Evolutionary conservation across 2,113 vertebrate genomes (phyloP).

Genomic region (Petroica traversi): DNA sequence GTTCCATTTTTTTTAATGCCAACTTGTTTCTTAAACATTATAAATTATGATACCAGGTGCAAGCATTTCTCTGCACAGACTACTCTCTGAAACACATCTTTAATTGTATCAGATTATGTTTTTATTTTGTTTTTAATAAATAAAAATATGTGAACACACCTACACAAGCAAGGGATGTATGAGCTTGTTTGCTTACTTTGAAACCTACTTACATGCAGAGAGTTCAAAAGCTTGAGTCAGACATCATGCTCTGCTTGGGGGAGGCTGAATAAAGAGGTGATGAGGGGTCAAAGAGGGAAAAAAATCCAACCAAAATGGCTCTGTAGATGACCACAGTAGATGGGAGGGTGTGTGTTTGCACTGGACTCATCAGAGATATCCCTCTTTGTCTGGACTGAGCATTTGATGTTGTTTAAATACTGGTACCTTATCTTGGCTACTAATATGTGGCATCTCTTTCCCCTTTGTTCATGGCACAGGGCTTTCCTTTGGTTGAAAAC

Average conservation of each 20-base stretch:
- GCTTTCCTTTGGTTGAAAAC: constrained; percentile 13
- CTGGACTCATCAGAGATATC: constrained; percentile 16
- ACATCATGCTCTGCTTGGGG: neutral
- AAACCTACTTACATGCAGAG: neutral
- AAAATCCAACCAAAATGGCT: neutral
- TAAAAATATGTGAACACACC: constrained; percentile 48
- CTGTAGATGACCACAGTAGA: neutral
- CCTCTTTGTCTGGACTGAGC: constrained; percentile 3
- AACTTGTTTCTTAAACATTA: constrained; percentile 32
- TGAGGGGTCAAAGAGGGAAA: constrained; percentile 20
- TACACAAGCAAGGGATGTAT: constrained; percentile 18
- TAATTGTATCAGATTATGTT: constrained; percentile 48
- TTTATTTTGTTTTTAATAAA: constrained; percentile 57
- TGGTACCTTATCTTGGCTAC: constrained; percentile 24
- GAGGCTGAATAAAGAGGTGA: constrained; percentile 25
- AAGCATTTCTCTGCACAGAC: constrained; percentile 14
- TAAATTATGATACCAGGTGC: constrained; percentile 17
- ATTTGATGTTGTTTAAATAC: constrained; percentile 16
- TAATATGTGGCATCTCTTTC: constrained; percentile 9
- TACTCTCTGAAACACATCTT: constrained; percentile 2
- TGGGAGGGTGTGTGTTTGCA: neutral
- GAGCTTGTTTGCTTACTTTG: constrained; percentile 55
- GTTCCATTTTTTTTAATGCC: constrained; percentile 17
- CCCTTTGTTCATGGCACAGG: constrained; percentile 17
- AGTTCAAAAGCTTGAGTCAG: constrained; percentile 62